Percentiles rank a stretch among this genome's conserved stretches.
Evolutionary conservation across 2,113 vertebrate genomes (phyloP).

Genomic region (Capreolus pygargus): DNA sequence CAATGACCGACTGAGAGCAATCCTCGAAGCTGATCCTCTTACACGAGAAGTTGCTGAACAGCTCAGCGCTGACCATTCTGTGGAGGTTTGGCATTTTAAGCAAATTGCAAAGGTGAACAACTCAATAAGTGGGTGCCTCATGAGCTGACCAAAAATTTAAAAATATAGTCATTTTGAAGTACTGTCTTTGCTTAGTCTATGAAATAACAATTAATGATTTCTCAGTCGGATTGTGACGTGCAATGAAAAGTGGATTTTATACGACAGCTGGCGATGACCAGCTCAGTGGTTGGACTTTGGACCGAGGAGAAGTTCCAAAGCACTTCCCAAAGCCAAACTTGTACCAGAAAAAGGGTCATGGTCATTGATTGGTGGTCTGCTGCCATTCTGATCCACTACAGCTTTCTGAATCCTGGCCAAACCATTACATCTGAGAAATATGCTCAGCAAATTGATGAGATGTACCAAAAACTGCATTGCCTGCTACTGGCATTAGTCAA

Average conservation of each 20-base stretch:
- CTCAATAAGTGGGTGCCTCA: background rate
- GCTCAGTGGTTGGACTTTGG: background rate
- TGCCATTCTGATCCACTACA: background rate
- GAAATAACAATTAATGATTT: background rate
- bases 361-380: background rate
- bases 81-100: background rate
- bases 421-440: background rate
- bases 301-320: background rate
- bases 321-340: background rate
- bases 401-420: background rate
- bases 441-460: background rate
- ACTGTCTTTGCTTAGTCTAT: background rate
- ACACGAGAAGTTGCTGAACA: background rate
- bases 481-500: background rate
- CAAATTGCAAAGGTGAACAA: background rate
- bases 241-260: background rate
- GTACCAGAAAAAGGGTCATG: background rate
- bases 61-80: background rate
- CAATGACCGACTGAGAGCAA: accelerated
- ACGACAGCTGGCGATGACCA: accelerated
- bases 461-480: background rate
- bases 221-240: background rate
- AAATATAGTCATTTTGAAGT: background rate
- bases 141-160: background rate
- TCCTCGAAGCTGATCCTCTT: background rate